Percentiles rank a stretch among this genome's conserved stretches.
phyloP scores from a whole-genome alignment of 2,888 invertebrate genomes.

The Seira ritae region DNA sequence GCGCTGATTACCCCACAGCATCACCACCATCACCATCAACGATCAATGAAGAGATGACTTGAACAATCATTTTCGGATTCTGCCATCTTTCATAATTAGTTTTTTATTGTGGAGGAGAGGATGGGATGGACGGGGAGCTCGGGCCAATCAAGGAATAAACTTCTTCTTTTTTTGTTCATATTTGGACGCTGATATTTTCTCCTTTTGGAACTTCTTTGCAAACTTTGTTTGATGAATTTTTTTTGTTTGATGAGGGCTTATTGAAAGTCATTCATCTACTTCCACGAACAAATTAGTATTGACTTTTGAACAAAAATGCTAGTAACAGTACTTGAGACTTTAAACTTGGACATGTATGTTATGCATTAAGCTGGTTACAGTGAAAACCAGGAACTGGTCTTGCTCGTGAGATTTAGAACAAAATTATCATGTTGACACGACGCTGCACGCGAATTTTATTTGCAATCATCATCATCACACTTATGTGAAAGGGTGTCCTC shows the following conservation, averaged over 20 bases:
- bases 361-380: too few species aligned
- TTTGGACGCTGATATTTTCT: not conserved
- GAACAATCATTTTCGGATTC: not conserved
- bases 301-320: not conserved
- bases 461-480: too few species aligned
- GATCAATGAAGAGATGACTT: conserved; percentile 2
- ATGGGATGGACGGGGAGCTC: not conserved
- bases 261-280: not conserved
- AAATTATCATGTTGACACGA: too few species aligned
- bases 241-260: too few species aligned
- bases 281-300: conserved; percentile 3
- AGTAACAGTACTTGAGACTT: not conserved
- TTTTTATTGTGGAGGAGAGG: not conserved
- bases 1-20: not conserved
- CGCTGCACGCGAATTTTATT: too few species aligned
- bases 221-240: not conserved
- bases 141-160: not conserved
- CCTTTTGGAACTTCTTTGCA: not conserved
- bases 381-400: too few species aligned
- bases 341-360: too few species aligned
- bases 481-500: too few species aligned
- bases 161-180: not conserved
- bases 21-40: not conserved
- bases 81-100: not conserved
- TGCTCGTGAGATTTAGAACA: too few species aligned